Evolutionary conservation across 2,888 invertebrate species (phyloP), one percentile per base, ranked within the genome.

Genomic region (Drosophila aldrichi): DNA sequence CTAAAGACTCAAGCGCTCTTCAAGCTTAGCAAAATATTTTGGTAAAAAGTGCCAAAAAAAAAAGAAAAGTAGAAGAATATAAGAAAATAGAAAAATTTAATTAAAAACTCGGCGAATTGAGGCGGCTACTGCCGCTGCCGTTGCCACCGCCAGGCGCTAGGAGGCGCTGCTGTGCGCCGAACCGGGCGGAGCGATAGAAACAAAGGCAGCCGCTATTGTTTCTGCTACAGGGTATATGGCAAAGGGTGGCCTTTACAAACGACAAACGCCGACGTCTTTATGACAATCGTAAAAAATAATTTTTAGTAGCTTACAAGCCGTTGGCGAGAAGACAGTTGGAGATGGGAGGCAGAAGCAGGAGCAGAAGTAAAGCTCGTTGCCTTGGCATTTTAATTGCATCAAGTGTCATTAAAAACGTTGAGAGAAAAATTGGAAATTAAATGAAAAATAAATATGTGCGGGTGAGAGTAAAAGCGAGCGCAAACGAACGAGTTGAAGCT

Each of bases 251-350:
- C 56, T 49, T 69, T 25, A 46, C 55, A 73, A 77, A 64, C 63
- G 78, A 54, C 63, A 60, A 60, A 61, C 83, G 86, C 74, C 80
- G 80, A 81, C 86, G 86, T 79, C 88, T 85, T 85, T 86, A 88
- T 85, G 88, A 83, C 86, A 86, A 86, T 86, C 88, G 86, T 88
- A 88, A 85, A 88, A 85, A 83, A 85, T 85, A 85, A 84, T 84
- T 88, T 83, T 84, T 84, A 84, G 88, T 85, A 88, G 88, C 83
- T 84, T 78, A 74, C 82, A 77, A 83, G 79, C 79, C 77, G 68
- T 61, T 77, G 72, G 70, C 70, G 32, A 10, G 48, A 41, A 69
- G 52, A 22, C 41, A 41, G 40, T 20, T 14, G 38, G 62, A 57
- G 46, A 29, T 20, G 54, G 55, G 25, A 6, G 7, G 29, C 29